Base-by-base conservation (phyloP, 1,140 invertebrate genomes). In the Cotesia typhae region DNA sequence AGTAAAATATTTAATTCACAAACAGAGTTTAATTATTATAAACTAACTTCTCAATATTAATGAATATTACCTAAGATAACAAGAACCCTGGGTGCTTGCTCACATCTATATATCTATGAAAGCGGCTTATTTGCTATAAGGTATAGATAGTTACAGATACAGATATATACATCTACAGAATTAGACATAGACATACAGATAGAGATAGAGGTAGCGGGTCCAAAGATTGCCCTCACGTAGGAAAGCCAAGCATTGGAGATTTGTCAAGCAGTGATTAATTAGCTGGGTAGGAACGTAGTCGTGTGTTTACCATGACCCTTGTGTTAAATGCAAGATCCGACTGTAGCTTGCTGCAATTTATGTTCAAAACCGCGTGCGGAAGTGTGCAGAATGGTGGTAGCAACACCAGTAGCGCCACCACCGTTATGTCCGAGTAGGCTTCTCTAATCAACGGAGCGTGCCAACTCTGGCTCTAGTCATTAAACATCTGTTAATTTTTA, bases 221-320 rank as follows among this genome's bases (percentile, higher is more conserved):
- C 6, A 47, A 47, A 10, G 10, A 9, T 47, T n/a, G 17, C 53
- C 17, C 53, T 55, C 17, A 55, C 53, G n/a, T 55, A 55, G 17
- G 53, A 55, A 55, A 65, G 71, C 70, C 38, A 17, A 71, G 72
- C 68, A 76, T 78, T 63, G 76, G 75, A 74, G 77, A 81, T 83
- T 83, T 81, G 79, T 83, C 79, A 79, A 77, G 68, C 67, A 67
- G 74, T 81, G 80, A 82, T 81, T 82, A 82, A 82, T 82, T 80
- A 76, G 76, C 67, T 55, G 61, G 73, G 70, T 64, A 66, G 73
- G 70, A 60, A 65, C 66, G 36, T 36, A 57, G 67, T 37, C 47
- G 64, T 67, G 47, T 71, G 74, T 70, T 73, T 73, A 63, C 65
- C 57, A 28, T 38, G 55, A 61, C 66, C 65, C 67, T 55, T 14